Percentiles rank a stretch among this genome's conserved stretches.
These are phyloP conservation scores for Gonatopus flavifemur DNA, from an alignment of 1,140 invertebrate genomes.

Conservation along the genomic window DNA sequence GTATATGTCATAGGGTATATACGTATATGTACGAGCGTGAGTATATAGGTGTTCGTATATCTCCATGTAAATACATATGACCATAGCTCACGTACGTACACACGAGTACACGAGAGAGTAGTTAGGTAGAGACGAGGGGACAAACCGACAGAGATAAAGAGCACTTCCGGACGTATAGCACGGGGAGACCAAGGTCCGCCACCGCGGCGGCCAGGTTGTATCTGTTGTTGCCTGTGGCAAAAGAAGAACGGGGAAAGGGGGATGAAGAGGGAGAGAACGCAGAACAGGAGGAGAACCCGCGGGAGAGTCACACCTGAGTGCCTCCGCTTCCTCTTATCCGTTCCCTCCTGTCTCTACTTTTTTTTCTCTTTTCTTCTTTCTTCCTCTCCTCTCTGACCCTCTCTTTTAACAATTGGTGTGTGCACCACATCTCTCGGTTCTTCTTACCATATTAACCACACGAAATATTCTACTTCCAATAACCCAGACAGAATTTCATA, in stretches of 20 bases:
- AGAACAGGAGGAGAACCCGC: slow-evolving; percentile 48
- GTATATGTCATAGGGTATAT: neutral
- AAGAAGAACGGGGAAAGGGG: neutral
- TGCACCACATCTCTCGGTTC: no score
- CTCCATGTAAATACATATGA: no score
- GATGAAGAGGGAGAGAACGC: slow-evolving; percentile 35
- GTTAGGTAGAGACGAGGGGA: slow-evolving; percentile 46
- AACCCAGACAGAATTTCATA: no score
- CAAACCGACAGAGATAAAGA: slow-evolving; percentile 58
- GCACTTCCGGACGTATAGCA: slow-evolving; percentile 53
- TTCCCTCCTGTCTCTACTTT: slow-evolving; percentile 31
- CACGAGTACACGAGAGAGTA: slow-evolving; percentile 11
- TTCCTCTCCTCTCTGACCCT: slow-evolving; percentile 1
- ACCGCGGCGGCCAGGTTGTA: slow-evolving; percentile 10
- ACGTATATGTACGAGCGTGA: neutral
- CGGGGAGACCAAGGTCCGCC: slow-evolving; percentile 42
- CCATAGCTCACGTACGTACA: slow-evolving; percentile 2
- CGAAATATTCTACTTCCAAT: no score
- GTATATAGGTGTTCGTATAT: neutral
- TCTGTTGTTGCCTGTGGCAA: slow-evolving; percentile 34
- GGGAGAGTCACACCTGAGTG: slow-evolving; percentile 58
- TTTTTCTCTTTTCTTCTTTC: slow-evolving; percentile 23
- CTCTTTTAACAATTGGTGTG: no score
- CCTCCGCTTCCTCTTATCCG: slow-evolving; percentile 57
- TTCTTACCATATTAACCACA: no score